A percentile compares a stretch with the other conserved stretches of the same genome.
Evolutionary conservation across 2,888 invertebrate species (phyloP).

Genomic region (Subacronicta megacephala): DNA sequence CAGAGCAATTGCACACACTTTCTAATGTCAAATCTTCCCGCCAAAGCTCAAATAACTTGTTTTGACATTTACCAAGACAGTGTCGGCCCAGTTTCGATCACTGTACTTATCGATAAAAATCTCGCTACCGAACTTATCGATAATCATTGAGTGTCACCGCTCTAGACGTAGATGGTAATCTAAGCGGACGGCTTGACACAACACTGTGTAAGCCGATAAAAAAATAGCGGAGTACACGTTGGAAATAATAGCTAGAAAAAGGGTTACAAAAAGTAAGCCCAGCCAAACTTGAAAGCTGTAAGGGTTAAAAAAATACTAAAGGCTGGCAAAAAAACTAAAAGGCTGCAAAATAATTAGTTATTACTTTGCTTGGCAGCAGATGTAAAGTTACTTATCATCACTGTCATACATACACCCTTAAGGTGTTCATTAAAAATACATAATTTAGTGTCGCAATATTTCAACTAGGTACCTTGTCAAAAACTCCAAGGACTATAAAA

Average conservation of each 20-base stretch:
- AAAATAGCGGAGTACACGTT: conserved; percentile 49
- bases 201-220: conserved; percentile 63
- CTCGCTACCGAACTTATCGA: conserved; percentile 70
- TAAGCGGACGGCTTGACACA: conserved; percentile 60
- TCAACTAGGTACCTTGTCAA: no score
- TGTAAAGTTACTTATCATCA: neutral
- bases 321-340: conserved; percentile 18
- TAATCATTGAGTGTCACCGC: conserved; percentile 73
- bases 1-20: conserved; percentile 30
- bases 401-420: neutral
- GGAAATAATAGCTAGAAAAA: conserved; percentile 57
- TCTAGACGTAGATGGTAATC: conserved; percentile 74
- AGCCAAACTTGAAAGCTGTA: conserved; percentile 22
- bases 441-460: neutral
- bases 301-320: conserved; percentile 25
- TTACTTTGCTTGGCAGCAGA: conserved; percentile 29
- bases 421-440: neutral
- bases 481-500: no score
- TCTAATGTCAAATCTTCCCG: conserved; percentile 42
- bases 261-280: conserved; percentile 29
- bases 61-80: conserved; percentile 56
- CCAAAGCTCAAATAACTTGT: conserved; percentile 39
- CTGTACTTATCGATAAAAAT: conserved; percentile 65
- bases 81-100: conserved; percentile 59
- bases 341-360: conserved; percentile 41